phyloP scores from a whole-genome alignment of 92 coral and sea anemone species.

The Umimayanthus chanpuru region DNA sequence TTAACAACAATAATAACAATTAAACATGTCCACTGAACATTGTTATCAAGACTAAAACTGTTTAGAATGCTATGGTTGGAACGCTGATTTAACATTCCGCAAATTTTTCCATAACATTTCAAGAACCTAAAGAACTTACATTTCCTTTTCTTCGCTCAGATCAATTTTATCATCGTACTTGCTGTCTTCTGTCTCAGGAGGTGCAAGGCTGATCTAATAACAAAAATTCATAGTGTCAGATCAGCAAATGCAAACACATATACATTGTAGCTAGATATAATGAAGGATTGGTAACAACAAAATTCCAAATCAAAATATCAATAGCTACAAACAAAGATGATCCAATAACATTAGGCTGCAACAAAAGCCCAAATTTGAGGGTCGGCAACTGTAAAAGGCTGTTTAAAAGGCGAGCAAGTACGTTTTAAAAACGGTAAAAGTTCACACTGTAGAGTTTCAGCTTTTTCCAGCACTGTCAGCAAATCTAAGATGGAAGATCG shows the following conservation, averaged over 20 bases:
- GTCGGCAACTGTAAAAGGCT: neutral
- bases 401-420: no score
- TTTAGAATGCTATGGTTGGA: no score
- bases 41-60: no score
- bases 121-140: constrained; percentile 65
- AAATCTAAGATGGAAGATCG: no score
- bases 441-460: no score
- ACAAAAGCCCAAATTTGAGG: neutral
- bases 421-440: no score
- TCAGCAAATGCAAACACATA: neutral
- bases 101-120: neutral
- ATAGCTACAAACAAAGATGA: neutral
- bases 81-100: neutral
- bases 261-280: neutral
- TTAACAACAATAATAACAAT: no score
- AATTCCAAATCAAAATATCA: no score
- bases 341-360: neutral
- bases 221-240: neutral
- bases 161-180: constrained; percentile 87
- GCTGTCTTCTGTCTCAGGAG: constrained; percentile 80
- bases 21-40: no score
- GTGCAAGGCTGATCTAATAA: constrained; percentile 83
- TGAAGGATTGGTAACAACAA: neutral
- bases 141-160: constrained; percentile 75
- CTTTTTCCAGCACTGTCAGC: no score